Conservation (phyloP, 2,113 vertebrate species). For the Crotalus tigris region DNA sequence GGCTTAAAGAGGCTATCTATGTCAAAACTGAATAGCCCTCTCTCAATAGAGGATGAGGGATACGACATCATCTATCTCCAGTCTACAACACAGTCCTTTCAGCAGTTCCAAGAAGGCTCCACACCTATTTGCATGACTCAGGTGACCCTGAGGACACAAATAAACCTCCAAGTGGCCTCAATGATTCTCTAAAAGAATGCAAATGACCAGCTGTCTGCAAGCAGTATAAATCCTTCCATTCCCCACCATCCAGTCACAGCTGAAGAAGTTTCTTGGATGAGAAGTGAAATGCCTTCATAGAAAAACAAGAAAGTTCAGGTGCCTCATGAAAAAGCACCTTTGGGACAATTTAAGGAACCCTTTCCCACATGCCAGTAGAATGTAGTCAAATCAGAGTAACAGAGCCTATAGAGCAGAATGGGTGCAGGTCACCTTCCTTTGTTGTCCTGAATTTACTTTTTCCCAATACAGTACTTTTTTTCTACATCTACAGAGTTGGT, state of each 20-base stretch:
- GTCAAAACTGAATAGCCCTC: background rate
- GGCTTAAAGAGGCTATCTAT: background rate
- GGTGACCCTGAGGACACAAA: background rate
- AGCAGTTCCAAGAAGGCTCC: background rate
- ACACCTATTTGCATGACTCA: background rate
- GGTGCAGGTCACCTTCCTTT: background rate
- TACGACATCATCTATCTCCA: background rate
- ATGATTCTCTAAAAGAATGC: background rate
- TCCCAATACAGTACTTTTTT: background rate
- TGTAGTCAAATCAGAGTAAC: background rate
- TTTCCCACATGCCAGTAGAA: background rate
- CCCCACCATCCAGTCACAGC: background rate
- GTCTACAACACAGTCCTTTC: background rate
- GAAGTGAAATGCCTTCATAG: background rate
- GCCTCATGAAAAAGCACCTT: background rate
- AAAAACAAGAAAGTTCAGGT: background rate
- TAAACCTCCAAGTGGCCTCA: background rate
- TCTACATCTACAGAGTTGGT: background rate
- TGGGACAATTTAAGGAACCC: background rate
- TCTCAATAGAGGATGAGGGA: background rate
- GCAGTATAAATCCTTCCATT: background rate
- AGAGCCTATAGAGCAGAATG: background rate
- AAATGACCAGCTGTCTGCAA: background rate
- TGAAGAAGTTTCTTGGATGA: background rate
- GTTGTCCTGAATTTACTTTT: background rate